phyloP scores from a whole-genome alignment of 2,888 invertebrate species.

The Bombylius discolor region DNA sequence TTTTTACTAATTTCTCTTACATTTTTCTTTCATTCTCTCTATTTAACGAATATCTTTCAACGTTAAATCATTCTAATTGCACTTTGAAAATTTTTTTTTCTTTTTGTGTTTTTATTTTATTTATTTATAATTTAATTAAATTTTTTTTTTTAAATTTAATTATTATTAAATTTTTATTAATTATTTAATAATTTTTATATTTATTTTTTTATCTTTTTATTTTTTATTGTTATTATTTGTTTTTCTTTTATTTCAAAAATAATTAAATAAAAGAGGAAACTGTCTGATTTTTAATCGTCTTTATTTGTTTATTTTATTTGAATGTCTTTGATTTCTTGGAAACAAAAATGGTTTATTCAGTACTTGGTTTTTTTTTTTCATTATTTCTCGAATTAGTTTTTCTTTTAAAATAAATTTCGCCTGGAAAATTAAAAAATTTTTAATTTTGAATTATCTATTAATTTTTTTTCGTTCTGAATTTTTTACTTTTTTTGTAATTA shows the following conservation, averaged over 20 bases:
- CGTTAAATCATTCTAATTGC: slow-evolving; percentile 44
- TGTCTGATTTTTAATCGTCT: too few relatives aligned
- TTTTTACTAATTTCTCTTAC: slow-evolving; percentile 16
- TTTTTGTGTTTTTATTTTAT: slow-evolving; percentile 12
- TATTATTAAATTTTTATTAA: slow-evolving; percentile 13
- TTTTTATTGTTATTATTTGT: slow-evolving; percentile 12
- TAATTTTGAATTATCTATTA: neutral
- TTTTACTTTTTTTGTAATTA: slow-evolving; percentile 6
- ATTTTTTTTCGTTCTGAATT: slow-evolving; percentile 10
- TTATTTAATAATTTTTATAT: neutral
- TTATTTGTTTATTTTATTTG: too few relatives aligned
- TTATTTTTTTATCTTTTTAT: slow-evolving; percentile 7
- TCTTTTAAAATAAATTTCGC: slow-evolving; percentile 20
- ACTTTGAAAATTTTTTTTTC: slow-evolving; percentile 37
- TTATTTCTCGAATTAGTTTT: neutral
- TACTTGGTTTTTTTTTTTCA: neutral
- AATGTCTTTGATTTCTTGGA: slow-evolving; percentile 3
- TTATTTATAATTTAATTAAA: slow-evolving; percentile 18
- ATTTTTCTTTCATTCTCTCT: slow-evolving; percentile 17
- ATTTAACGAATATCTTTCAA: slow-evolving; percentile 36
- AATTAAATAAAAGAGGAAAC: too few relatives aligned
- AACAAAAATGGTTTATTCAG: slow-evolving; percentile 7
- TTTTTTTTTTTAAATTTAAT: slow-evolving; percentile 13
- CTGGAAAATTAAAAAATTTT: slow-evolving; percentile 19
- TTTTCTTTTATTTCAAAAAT: too few relatives aligned